These are phyloP conservation scores for Manacus vitellinus DNA, from an alignment of 2,113 vertebrate species.

Conservation along the genomic window DNA sequence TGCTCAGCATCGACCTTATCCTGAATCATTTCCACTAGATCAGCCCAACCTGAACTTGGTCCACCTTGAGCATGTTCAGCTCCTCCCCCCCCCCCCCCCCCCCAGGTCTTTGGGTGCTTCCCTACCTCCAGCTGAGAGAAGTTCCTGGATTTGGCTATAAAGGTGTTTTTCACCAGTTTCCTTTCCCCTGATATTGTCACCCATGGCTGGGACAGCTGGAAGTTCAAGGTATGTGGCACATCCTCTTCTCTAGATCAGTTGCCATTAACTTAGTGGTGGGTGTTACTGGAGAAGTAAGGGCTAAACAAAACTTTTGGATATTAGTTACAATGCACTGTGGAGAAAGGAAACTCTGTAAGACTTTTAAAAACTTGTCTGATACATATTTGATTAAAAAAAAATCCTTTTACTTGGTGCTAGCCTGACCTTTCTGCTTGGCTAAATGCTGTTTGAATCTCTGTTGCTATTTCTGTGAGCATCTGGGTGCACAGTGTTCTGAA, in stretches of 20 bases:
- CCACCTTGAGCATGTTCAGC: neutral
- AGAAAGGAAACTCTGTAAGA: neutral
- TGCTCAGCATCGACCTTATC: neutral
- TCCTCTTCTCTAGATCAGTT: neutral
- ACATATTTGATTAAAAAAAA: rapidly evolving
- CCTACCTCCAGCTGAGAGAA: neutral
- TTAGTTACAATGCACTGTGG: no score
- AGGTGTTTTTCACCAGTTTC: neutral
- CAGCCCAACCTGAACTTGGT: neutral
- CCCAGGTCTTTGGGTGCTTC: neutral
- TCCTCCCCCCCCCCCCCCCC: neutral
- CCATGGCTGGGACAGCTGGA: neutral
- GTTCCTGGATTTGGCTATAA: neutral
- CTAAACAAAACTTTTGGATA: rapidly evolving
- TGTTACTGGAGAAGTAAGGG: rapidly evolving
- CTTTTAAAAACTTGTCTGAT: neutral
- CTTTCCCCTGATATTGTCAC: neutral
- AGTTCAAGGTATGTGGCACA: neutral
- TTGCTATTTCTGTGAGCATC: neutral
- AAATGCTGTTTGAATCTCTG: rapidly evolving
- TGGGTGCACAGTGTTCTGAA: neutral
- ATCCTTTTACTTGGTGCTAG: neutral
- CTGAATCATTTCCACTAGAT: rapidly evolving
- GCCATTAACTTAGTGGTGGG: no score
- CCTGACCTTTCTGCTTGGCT: neutral